Percentiles rank a stretch among this genome's conserved stretches.
These are phyloP conservation scores for Cephalopterus ornatus DNA, from an alignment of 2,113 vertebrate genomes.

Conservation along the genomic window DNA sequence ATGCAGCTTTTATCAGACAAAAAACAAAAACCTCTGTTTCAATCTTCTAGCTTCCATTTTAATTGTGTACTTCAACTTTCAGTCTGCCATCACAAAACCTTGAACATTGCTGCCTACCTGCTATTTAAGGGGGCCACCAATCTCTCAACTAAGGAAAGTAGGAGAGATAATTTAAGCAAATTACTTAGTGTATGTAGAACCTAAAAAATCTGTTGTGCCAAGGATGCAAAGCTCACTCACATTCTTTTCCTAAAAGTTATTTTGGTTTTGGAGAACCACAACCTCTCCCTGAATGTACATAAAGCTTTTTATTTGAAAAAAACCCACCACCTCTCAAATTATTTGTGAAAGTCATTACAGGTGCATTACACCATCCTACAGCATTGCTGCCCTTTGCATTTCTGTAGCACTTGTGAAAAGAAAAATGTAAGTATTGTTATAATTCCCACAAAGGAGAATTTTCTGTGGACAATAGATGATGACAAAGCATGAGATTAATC, in stretches of 20 bases:
- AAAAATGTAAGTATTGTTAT: not conserved
- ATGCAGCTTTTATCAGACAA: not conserved
- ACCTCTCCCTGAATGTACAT: not conserved
- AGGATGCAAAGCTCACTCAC: not conserved
- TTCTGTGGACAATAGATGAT: not conserved
- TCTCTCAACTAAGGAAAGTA: not conserved
- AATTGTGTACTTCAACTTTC: not conserved
- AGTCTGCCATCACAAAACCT: not conserved
- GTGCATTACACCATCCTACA: not conserved
- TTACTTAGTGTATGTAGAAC: not conserved
- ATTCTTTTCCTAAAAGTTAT: not conserved
- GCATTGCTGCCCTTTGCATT: not conserved
- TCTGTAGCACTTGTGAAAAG: not conserved
- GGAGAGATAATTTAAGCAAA: conserved; percentile 15
- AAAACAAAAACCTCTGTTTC: not conserved
- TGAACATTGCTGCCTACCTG: not conserved
- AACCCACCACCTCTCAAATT: not conserved
- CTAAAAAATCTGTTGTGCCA: not conserved
- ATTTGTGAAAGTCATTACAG: not conserved
- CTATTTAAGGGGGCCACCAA: not conserved
- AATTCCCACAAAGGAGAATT: not conserved
- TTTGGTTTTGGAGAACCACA: not conserved
- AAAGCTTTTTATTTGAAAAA: not conserved
- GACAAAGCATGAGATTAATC: not conserved
- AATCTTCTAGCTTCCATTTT: not conserved